Evolutionary conservation across 2,797 vertebrate species (phyloP), one percentile per base, ranked within the genome.

Genomic region (Chanos chanos): DNA sequence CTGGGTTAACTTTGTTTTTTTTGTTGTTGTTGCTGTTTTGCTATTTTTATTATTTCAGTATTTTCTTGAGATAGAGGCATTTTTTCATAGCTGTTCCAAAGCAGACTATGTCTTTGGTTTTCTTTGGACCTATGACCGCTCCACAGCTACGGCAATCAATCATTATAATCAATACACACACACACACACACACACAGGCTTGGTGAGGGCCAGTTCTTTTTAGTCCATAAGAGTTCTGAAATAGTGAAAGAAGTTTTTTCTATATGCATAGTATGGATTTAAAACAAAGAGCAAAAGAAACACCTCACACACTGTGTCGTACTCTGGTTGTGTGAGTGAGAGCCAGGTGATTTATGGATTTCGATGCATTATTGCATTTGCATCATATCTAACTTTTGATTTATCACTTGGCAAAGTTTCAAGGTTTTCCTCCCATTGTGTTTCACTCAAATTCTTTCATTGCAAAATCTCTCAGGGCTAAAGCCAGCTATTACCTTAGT

Each of bases 321-420:
- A 40, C n/a, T 9, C 13, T 12, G 21, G 6, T 41, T 13, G 43
- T 21, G 39, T 37, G 50, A 12, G 18, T 28, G 55, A 41, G 60
- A 51, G 44, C 37, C 18, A 9, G 5, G 48, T 70, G 68, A 71
- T 73, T 63, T 71, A 76, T 68, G 59, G 49, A 3, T 15, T 64
- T 25, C 8, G 7, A 57, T 41, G 55, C 51, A 62, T 73, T 63
- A 69, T 71, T 68, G 57, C 55, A 66, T 71, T 66, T 68, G 71
- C 66, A 63, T 71, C 65, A 62, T 66, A 69, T 71, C 50, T 33
- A 49, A 36, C 18, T 63, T 66, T 71, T 69, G 65, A 74, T 74
- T 74, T 67, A 67, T 74, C 45, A 24, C 64, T 64, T 27, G 21
- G 33, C 43, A 39, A 33, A 36, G 16, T 43, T 66, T 64, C 49